Base-by-base conservation (phyloP, 2,888 invertebrate genomes). In the Gisinianus flammeolus region DNA sequence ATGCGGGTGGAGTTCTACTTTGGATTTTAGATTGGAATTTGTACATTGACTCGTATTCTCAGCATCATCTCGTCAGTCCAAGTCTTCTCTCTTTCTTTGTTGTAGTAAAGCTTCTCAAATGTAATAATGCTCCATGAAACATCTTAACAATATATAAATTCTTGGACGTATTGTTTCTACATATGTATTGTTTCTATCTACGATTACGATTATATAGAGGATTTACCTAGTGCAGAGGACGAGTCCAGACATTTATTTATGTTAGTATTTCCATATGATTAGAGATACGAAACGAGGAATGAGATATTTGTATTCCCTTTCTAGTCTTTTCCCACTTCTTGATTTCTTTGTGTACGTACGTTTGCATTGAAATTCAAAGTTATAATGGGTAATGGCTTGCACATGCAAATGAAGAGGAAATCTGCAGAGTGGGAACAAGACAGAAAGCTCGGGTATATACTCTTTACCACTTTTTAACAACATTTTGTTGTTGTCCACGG, bases 1-100 rank as follows among this genome's bases (percentile, higher is more conserved):
- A 72, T 72, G 72, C 72, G 72, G 72, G 72, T 72, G 72, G 72
- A 72, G 72, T 58, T 72, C 58, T 22, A 33, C 35, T 72, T 24
- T 72, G 72, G 22, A 30, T 56, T 72, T 72, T 72, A 30, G 31
- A 72, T 72, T 56, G 72, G 72, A 72, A 72, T 72, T 72, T 72
- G 31, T n/a, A 58, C 67, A 33, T 33, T 67, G 64, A 30, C 28
- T 64, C 64, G 8, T 64, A 35, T 35, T 35, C 35, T 44, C 44
- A n/a, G n/a, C n/a, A n/a, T n/a, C n/a, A 28, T 64, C 30, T 30
- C 16, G 22, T 64, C 64, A 28, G 22, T 1, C 26, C 30, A 64
- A 26, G 30, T n/a, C 22, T 56, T n/a, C 56, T 19, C 56, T 56
- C 56, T 12, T 56, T 56, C 56, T 56, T 12, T 56, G 16, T 22